Evolutionary conservation across 2,113 vertebrate species (phyloP), one percentile per base, ranked within the genome.

Genomic region (Xiphophorus couchianus): DNA sequence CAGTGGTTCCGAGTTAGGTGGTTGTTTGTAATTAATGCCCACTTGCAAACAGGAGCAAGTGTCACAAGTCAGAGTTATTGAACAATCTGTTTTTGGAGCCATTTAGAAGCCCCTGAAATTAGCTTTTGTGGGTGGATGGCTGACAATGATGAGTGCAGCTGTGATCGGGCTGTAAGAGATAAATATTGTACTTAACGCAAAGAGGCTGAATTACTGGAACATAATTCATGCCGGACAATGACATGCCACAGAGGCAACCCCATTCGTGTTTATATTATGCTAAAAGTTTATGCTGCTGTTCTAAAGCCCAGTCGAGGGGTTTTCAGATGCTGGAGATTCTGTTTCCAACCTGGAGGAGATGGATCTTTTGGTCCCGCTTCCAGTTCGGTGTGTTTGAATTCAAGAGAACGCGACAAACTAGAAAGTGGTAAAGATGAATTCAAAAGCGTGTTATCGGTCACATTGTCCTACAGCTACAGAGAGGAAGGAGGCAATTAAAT

Each of bases 61-160:
- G 25, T 80, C 48, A 73, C 42, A 44, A 29, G 33, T 80, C 64
- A 78, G 60, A 35, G 42, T 74, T 76, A 77, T 80, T 54, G 70
- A 74, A 84, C 73, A 62, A 63, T 79, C 27, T 85, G 58, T 90
- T 83, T 89, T 90, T 84, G 69, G 73, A 76, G 70, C 83, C 86
- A 91, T 84, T 89, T 90, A 90, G 71, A 85, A 72, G 31, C 64
- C 51, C 51, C 63, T 86, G 84, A 85, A 83, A 85, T 84, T 84
- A 87, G 88, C 71, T 73, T 17, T 22, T 27, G 64, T 37, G 29
- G 69, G 78, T 77, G 81, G 84, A 86, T 71, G 65, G 31, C 31
- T 62, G 73, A 79, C 87, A 76, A 62, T 77, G 84, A 84, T 73
- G 81, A 76, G 4, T 73, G 64, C 77, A 67, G 29, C 81, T 86